Evolutionary conservation across 2,888 invertebrate genomes (phyloP).

Genomic region (Trachelus tabidus): DNA sequence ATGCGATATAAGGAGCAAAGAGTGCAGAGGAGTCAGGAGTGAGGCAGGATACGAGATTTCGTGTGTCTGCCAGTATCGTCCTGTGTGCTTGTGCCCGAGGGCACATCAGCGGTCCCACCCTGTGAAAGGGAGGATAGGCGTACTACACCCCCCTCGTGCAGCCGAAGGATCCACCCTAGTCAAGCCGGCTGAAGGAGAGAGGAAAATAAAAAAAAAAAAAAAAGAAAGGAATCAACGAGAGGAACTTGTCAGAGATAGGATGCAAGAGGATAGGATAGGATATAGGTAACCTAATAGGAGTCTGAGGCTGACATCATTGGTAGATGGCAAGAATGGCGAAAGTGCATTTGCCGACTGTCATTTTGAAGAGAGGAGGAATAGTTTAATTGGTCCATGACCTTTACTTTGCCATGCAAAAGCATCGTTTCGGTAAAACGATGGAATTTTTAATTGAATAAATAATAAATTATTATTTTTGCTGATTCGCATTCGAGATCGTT

Average conservation of each 20-base stretch:
- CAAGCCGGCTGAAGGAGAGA: not conserved
- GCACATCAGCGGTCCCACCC: slow-evolving; percentile 55
- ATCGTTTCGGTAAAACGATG: not conserved
- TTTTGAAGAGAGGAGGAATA: not conserved
- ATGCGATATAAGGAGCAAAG: slow-evolving; percentile 27
- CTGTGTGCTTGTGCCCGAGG: slow-evolving; percentile 39
- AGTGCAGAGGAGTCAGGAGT: slow-evolving; percentile 24
- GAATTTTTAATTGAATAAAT: not conserved
- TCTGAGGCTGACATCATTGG: slow-evolving; percentile 63
- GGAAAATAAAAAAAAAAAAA: not conserved
- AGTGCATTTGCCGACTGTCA: slow-evolving; percentile 21
- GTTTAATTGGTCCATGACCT: not conserved
- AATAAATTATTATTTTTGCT: not conserved
- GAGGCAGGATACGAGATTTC: slow-evolving; percentile 55
- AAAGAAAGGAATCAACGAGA: slow-evolving; percentile 7
- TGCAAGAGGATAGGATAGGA: slow-evolving; percentile 33
- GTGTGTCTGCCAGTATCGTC: slow-evolving; percentile 45
- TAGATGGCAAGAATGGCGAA: slow-evolving; percentile 59
- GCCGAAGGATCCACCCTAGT: not conserved
- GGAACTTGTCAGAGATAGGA: slow-evolving; percentile 49
- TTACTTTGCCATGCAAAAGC: not conserved
- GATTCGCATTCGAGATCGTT: not conserved
- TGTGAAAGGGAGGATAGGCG: not conserved
- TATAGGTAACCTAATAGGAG: slow-evolving; percentile 63
- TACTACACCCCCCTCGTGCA: not conserved